These are phyloP conservation scores for Nymphicus hollandicus DNA, from an alignment of 2,113 vertebrate species.

Conservation along the genomic window DNA sequence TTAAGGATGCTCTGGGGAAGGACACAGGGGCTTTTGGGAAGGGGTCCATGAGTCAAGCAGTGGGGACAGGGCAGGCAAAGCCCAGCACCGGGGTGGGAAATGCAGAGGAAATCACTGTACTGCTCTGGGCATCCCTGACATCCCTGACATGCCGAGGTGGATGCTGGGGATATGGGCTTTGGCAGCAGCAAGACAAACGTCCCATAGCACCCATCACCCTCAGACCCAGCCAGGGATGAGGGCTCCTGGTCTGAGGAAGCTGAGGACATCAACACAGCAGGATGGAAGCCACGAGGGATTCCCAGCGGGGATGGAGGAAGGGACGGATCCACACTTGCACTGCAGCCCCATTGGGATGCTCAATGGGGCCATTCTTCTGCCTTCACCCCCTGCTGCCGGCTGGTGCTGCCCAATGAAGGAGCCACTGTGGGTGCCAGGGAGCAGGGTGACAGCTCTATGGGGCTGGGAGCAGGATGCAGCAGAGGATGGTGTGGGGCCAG, in stretches of 20 bases:
- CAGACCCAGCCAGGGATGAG: background rate
- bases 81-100: background rate
- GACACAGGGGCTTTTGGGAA: background rate
- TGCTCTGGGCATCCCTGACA: background rate
- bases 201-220: background rate
- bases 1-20: background rate
- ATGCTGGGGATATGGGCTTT: rapidly evolving
- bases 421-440: rapidly evolving
- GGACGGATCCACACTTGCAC: background rate
- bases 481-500: rapidly evolving
- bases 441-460: background rate
- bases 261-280: rapidly evolving
- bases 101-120: background rate
- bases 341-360: background rate
- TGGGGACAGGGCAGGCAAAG: background rate
- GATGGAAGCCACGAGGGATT: background rate
- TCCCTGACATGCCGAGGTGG: rapidly evolving
- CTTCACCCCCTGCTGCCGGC: rapidly evolving
- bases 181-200: background rate
- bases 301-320: background rate
- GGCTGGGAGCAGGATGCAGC: background rate
- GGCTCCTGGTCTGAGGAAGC: background rate
- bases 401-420: background rate
- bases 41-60: rapidly evolving
- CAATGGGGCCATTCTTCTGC: slow-evolving; percentile 20